A percentile compares a stretch with the other conserved stretches of the same genome.
Evolutionary conservation across 92 coral and sea anemone species (phyloP).

Genomic region (Blastomussa wellsi): DNA sequence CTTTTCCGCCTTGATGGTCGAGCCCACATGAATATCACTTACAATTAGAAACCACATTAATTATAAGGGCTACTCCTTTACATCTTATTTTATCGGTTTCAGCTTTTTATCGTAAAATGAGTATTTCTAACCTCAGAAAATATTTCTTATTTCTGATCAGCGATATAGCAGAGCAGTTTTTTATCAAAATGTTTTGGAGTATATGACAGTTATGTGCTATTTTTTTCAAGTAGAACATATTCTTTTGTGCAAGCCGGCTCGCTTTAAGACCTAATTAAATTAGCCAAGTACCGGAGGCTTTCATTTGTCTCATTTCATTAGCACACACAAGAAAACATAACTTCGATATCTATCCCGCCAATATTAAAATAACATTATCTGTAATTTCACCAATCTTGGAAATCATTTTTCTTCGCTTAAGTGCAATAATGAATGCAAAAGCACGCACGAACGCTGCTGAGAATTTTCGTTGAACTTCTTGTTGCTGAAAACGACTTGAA

Average conservation of each 20-base stretch:
- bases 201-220: not conserved
- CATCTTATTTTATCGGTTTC: no score
- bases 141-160: not conserved
- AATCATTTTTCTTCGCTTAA: not conserved
- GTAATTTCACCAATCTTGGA: not conserved
- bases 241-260: not conserved
- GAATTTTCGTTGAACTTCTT: not conserved
- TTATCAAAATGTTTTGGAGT: not conserved
- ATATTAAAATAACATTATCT: not conserved
- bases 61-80: no score
- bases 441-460: not conserved
- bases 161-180: not conserved
- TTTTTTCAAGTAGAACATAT: not conserved
- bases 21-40: no score
- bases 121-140: not conserved
- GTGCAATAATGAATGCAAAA: not conserved
- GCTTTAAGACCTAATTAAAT: not conserved
- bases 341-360: not conserved
- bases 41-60: no score
- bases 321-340: not conserved
- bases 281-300: not conserved
- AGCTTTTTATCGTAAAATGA: no score
- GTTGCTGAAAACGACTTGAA: not conserved
- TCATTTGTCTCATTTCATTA: not conserved
- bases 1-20: no score